Evolutionary conservation across 2,113 vertebrate species (phyloP).

Genomic region (Platanista minor): DNA sequence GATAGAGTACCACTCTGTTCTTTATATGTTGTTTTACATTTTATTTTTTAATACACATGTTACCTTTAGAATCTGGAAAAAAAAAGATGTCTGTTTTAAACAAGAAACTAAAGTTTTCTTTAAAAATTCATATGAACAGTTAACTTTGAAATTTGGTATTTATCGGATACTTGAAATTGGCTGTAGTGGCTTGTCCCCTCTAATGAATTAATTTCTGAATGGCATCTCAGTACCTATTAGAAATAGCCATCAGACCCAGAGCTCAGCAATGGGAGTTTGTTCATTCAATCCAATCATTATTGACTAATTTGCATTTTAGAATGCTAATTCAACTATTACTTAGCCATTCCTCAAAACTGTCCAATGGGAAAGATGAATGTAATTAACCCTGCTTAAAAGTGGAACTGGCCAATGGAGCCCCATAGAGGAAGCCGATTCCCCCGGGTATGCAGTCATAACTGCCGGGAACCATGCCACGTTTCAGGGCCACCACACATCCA

Average conservation of each 20-base stretch:
- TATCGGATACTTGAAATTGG: constrained; percentile 12
- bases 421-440: neutral
- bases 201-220: neutral
- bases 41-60: neutral
- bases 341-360: constrained; percentile 9
- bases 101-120: neutral
- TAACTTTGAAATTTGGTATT: neutral
- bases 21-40: neutral
- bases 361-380: neutral
- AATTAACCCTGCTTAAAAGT: neutral
- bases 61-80: neutral
- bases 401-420: neutral
- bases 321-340: neutral
- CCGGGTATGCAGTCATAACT: rapidly evolving
- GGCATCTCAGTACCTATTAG: neutral
- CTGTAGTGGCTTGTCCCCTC: neutral
- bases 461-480: neutral
- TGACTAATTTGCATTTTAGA: constrained; percentile 18
- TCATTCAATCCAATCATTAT: neutral
- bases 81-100: neutral
- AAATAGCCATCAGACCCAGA: neutral
- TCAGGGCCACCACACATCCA: neutral
- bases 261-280: neutral
- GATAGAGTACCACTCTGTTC: neutral
- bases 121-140: neutral